These are phyloP conservation scores for Schizothorax lantsangensis DNA, from an alignment of 2,797 vertebrate species.

Conservation along the genomic window DNA sequence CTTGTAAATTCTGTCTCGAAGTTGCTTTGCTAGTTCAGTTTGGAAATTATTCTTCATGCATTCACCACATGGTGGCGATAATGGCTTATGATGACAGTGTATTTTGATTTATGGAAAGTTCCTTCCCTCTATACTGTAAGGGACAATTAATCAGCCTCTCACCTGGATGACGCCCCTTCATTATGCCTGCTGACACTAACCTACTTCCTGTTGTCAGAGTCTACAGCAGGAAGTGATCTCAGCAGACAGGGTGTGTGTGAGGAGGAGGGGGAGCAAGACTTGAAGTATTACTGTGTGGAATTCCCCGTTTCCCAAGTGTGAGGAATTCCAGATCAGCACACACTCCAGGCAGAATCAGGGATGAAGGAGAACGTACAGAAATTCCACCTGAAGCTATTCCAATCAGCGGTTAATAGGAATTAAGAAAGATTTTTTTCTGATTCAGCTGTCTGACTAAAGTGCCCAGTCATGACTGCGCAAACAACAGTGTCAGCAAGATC, in stretches of 20 bases:
- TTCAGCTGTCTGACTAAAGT: constrained; percentile 29
- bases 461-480: constrained; percentile 16
- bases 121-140: constrained; percentile 49
- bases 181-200: constrained; percentile 34
- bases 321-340: constrained; percentile 72
- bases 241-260: constrained; percentile 25
- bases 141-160: constrained; percentile 42
- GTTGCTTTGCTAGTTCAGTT: constrained; percentile 24
- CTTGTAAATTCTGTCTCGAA: neutral
- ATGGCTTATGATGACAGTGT: constrained; percentile 61
- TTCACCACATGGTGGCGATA: constrained; percentile 78
- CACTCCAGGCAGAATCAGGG: constrained; percentile 65
- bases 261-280: constrained; percentile 57
- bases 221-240: constrained; percentile 41
- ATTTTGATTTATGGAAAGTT: constrained; percentile 62
- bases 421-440: constrained; percentile 9
- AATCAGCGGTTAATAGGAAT: neutral
- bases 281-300: constrained; percentile 69
- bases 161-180: constrained; percentile 43
- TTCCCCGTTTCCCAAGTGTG: constrained; percentile 72
- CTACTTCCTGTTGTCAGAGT: constrained; percentile 46
- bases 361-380: constrained; percentile 30
- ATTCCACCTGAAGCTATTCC: constrained; percentile 46
- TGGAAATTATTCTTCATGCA: constrained; percentile 43
- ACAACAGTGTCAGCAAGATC: constrained; percentile 29